Evolutionary conservation across 2,797 vertebrate species (phyloP).

Genomic region (Gorsachius magnificus): DNA sequence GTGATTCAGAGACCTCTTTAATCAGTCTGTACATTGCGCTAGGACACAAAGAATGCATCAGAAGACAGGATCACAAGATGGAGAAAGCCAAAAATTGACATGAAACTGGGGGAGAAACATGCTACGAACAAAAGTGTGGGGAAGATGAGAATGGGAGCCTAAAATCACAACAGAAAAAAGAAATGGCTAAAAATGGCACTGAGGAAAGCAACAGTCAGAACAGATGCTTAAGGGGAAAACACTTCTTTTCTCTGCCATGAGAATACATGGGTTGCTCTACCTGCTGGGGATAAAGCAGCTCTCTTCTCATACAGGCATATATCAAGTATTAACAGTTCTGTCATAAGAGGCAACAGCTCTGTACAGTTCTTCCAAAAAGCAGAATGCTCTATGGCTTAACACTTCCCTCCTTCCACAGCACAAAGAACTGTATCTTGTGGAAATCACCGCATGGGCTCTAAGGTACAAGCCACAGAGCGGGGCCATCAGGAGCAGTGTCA

Average conservation of each 20-base stretch:
- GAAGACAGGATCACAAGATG: not conserved
- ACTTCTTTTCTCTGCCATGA: not conserved
- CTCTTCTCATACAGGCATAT: not conserved
- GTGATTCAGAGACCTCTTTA: slow-evolving; percentile 21
- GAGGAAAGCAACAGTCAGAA: not conserved
- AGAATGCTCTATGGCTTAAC: not conserved
- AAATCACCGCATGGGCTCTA: not conserved
- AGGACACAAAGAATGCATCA: not conserved
- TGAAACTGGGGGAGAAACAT: not conserved
- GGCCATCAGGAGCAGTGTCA: not conserved
- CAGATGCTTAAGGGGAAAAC: not conserved
- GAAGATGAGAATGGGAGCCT: not conserved
- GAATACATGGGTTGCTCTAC: not conserved
- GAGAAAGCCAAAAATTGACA: not conserved
- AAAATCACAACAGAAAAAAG: not conserved
- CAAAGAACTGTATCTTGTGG: not conserved
- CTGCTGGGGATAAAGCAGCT: not conserved
- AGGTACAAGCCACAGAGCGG: not conserved
- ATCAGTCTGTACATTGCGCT: not conserved
- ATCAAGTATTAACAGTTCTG: not conserved
- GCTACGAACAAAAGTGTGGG: not conserved
- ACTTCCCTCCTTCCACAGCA: not conserved
- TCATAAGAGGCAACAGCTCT: not conserved
- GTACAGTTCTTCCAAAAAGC: not conserved
- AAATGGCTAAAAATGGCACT: not conserved